A percentile compares a stretch with the other conserved stretches of the same genome.
phyloP scores from a whole-genome alignment of 2,113 vertebrate species.

The Pristiophorus japonicus region DNA sequence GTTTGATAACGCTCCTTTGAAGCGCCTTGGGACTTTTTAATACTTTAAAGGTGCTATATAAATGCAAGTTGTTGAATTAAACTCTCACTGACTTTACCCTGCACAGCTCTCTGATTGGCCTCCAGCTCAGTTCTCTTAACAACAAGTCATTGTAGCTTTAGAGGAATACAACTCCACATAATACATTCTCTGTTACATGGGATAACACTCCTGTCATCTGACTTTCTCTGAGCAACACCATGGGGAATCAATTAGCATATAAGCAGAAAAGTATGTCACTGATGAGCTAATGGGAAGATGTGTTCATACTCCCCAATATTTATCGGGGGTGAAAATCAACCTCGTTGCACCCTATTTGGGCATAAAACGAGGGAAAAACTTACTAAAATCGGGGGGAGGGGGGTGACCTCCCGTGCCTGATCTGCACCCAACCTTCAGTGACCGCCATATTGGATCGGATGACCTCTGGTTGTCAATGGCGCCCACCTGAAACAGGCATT shows the following conservation, averaged over 20 bases:
- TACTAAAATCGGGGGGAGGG: not conserved
- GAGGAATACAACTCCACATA: not conserved
- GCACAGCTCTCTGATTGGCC: not conserved
- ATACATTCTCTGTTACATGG: not conserved
- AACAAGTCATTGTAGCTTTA: not conserved
- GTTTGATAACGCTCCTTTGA: not conserved
- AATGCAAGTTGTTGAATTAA: not conserved
- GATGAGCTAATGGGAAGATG: not conserved
- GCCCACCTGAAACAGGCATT: not conserved
- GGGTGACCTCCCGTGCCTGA: not conserved
- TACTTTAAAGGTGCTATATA: not conserved
- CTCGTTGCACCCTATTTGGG: not conserved
- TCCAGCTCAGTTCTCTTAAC: not conserved
- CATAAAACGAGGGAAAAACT: not conserved
- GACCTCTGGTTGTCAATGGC: not conserved
- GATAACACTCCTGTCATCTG: not conserved
- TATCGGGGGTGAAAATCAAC: not conserved
- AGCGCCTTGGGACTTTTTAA: not conserved
- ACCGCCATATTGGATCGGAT: not conserved
- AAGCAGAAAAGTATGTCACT: not conserved
- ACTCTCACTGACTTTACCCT: not conserved
- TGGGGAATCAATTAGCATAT: not conserved
- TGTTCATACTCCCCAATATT: not conserved
- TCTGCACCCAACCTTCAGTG: not conserved
- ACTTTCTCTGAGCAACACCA: not conserved